Evolutionary conservation across 2,888 invertebrate species (phyloP).

Genomic region (Mechanitis mazaeus): DNA sequence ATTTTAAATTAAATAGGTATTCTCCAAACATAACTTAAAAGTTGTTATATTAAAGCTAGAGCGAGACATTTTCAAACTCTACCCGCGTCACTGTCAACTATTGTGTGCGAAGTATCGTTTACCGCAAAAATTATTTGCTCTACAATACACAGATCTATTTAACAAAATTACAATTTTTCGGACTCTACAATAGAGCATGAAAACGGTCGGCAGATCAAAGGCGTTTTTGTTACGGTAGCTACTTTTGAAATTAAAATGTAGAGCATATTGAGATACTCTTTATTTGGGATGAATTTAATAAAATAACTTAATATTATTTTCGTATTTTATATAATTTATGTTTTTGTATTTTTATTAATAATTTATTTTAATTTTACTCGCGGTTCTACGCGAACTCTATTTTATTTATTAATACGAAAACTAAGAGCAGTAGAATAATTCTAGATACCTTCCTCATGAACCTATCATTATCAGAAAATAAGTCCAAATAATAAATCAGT

Average conservation of each 20-base stretch:
- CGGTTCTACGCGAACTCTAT: too few species aligned
- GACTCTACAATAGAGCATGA: conserved; percentile 40
- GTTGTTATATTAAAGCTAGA: too few species aligned
- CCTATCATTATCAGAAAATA: too few species aligned
- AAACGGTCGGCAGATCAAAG: conserved; percentile 50
- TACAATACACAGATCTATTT: conserved; percentile 68
- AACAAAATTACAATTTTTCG: conserved; percentile 67
- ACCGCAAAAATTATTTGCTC: conserved; percentile 71
- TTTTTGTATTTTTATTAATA: background rate
- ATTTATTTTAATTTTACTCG: too few species aligned
- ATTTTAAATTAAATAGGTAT: background rate
- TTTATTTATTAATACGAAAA: too few species aligned
- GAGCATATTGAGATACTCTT: too few species aligned
- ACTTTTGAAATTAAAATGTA: conserved; percentile 10
- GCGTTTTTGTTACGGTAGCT: conserved; percentile 18
- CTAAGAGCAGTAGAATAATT: too few species aligned
- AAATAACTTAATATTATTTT: too few species aligned
- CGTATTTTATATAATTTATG: too few species aligned
- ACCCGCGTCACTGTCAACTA: conserved; percentile 63
- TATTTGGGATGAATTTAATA: background rate
- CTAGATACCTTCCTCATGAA: too few species aligned
- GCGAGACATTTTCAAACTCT: conserved; percentile 19
- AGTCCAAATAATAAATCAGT: too few species aligned
- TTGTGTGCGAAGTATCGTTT: conserved; percentile 68
- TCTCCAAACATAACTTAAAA: too few species aligned